These are phyloP conservation scores for Ciconia nigra DNA, from an alignment of 2,797 vertebrate species.

Conservation along the genomic window DNA sequence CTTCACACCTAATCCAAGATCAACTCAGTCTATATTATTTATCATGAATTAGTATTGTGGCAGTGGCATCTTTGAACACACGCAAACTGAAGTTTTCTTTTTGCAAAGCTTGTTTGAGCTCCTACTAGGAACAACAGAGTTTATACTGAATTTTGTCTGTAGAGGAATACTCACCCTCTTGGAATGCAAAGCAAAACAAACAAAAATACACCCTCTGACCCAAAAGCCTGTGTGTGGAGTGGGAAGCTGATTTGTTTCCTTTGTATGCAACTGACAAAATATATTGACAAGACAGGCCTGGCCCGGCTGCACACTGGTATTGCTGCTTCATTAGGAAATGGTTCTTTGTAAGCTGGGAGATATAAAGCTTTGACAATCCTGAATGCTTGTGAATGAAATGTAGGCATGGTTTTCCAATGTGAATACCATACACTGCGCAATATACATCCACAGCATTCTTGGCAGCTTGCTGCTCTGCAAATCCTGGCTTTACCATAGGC, in stretches of 20 bases:
- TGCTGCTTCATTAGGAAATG: slow-evolving; percentile 31
- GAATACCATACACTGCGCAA: neutral
- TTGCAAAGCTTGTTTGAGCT: neutral
- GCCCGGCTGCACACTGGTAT: neutral
- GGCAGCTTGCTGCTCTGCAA: neutral
- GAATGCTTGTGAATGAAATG: slow-evolving; percentile 57
- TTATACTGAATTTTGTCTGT: neutral
- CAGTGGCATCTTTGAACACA: neutral
- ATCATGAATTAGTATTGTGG: neutral
- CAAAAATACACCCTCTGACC: neutral
- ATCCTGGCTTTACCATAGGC: neutral
- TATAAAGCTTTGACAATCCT: slow-evolving; percentile 41
- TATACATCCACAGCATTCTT: neutral
- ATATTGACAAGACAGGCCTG: neutral
- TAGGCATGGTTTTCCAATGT: neutral
- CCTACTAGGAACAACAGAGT: neutral
- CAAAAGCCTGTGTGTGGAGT: neutral
- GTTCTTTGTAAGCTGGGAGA: neutral
- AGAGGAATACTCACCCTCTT: neutral
- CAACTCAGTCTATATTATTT: neutral
- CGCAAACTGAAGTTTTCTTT: neutral
- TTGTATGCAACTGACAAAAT: neutral
- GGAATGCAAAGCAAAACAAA: neutral
- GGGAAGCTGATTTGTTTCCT: neutral
- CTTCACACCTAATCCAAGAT: slow-evolving; percentile 44